Evolutionary conservation across 1,140 invertebrate genomes (phyloP).

Genomic region (Diuraphis noxia): DNA sequence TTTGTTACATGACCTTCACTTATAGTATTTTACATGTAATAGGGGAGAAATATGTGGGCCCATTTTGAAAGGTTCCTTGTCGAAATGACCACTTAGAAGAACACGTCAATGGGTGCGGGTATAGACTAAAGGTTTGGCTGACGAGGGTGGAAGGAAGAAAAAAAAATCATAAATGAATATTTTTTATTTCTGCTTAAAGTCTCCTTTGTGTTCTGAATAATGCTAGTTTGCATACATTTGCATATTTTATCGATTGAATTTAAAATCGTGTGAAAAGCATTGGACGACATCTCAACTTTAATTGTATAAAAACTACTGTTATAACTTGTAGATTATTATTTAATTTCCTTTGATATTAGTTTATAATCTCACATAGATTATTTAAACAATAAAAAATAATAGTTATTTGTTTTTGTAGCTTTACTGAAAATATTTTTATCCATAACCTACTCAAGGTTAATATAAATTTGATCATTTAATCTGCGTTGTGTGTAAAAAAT

Average conservation of each 20-base stretch:
- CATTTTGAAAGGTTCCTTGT: constrained; percentile 51
- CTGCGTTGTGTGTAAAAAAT: background rate
- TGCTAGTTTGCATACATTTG: constrained; percentile 45
- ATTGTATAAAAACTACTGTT: background rate
- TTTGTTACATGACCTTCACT: constrained; percentile 42
- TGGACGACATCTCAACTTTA: background rate
- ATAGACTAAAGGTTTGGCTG: background rate
- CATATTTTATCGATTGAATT: constrained; percentile 45
- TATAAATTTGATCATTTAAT: background rate
- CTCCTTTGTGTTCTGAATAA: constrained; percentile 41
- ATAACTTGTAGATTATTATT: background rate
- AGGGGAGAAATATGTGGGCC: constrained; percentile 27
- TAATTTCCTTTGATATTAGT: background rate
- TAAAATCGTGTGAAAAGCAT: background rate
- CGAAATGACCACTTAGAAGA: constrained; percentile 48
- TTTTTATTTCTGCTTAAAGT: constrained; percentile 13
- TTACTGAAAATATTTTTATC: background rate
- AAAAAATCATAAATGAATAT: constrained; percentile 37
- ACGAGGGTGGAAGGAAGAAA: background rate
- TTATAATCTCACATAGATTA: background rate
- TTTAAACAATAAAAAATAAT: background rate
- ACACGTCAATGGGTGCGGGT: constrained; percentile 19
- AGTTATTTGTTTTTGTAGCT: background rate
- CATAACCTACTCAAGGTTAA: background rate
- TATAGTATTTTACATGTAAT: constrained; percentile 42